Conservation (phyloP, 2,888 invertebrate genomes). For the Brenthis daphne region DNA sequence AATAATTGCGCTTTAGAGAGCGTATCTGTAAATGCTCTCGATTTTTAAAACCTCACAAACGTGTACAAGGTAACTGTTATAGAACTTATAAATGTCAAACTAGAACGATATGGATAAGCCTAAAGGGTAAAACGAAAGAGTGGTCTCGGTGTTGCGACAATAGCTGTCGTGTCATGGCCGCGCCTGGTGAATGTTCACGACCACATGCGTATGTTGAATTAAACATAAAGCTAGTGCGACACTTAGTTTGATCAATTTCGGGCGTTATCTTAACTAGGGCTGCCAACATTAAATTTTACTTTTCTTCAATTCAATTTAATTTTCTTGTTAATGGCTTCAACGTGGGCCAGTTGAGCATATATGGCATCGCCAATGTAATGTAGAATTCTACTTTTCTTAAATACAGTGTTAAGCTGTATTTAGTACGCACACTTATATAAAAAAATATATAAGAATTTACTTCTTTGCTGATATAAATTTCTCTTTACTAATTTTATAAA, state of each 20-base stretch:
- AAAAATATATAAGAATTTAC: no score
- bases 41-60: constrained; percentile 3
- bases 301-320: not conserved
- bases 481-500: no score
- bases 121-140: constrained; percentile 34
- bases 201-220: constrained; percentile 52
- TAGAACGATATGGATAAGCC: constrained; percentile 24
- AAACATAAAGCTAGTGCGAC: constrained; percentile 52
- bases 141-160: constrained; percentile 62
- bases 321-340: not conserved
- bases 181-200: constrained; percentile 61
- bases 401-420: no score
- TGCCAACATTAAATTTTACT: not conserved
- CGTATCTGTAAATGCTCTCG: not conserved
- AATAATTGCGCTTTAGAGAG: not conserved
- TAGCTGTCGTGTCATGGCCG: constrained; percentile 71
- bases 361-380: no score
- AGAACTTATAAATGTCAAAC: constrained; percentile 19
- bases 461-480: no score
- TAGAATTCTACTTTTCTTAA: no score
- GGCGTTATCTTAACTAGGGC: constrained; percentile 26
- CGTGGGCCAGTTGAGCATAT: no score
- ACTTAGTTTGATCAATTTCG: constrained; percentile 41
- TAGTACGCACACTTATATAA: no score
- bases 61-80: constrained; percentile 7